Evolutionary conservation across 1,140 invertebrate genomes (phyloP), one percentile per base, ranked within the genome.

Genomic region (Ericerus pela): DNA sequence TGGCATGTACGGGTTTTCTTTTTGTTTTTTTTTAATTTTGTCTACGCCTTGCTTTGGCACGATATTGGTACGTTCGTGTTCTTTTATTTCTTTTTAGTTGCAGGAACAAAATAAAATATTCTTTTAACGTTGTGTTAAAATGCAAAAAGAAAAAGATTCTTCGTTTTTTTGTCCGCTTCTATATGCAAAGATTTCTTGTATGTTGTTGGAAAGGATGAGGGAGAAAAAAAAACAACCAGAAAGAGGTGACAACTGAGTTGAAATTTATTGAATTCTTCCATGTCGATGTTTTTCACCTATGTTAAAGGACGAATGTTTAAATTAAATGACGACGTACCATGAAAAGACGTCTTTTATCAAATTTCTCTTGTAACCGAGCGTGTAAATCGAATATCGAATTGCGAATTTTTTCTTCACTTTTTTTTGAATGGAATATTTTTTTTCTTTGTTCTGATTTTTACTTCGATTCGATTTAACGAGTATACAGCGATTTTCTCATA

Each of bases 61-160:
- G 41, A 47, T 47, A 47, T 47, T 47, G 41, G 41, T 24, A 47
- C 41, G 41, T 47, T 22, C 26, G 22, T 47, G 22, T 47, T 41
- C n/a, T 41, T 41, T 41, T 41, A 16, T 16, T 41, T 41, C n/a
- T 41, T 41, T 16, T 16, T 5, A 4, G 37, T 10, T 47, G 16
- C 11, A 47, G 41, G 41, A 47, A 24, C 41, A 47, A 22, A 24
- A 47, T 47, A 47, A 47, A 47, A 47, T 47, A 47, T 47, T 47
- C 41, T 24, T 47, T 47, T 47, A 22, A 47, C 41, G 41, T 47
- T 47, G 41, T 47, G n/a, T n/a, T 47, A 22, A 47, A 47, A 47
- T 47, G 41, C 26, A 47, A 47, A 47, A 24, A 24, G 26, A 24
- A 16, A 16, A 16, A 24, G 10, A 24, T 47, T 47, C 26, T 47